These are phyloP conservation scores for Homalodisca vitripennis DNA, from an alignment of 1,140 invertebrate species.

Conservation along the genomic window DNA sequence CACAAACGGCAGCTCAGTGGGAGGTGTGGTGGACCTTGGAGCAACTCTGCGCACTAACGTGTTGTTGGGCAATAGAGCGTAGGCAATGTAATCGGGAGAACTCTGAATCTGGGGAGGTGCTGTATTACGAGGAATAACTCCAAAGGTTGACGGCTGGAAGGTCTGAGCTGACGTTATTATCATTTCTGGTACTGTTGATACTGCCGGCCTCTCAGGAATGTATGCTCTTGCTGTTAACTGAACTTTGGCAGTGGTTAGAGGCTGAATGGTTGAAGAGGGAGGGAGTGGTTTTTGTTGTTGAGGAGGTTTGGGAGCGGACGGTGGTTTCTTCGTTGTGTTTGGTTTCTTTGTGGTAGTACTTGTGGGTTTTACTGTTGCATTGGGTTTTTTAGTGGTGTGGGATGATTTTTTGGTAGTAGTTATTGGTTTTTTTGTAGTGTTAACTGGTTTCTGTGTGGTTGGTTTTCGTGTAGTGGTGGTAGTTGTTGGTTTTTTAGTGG, in stretches of 20 bases:
- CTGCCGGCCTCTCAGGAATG: not conserved
- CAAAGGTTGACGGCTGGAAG: slow-evolving; percentile 24
- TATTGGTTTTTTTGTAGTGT: slow-evolving; percentile 28
- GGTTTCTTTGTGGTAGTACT: slow-evolving; percentile 4
- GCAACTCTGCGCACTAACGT: slow-evolving; percentile 35
- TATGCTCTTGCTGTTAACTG: not conserved
- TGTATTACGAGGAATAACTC: not conserved
- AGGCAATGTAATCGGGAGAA: slow-evolving; percentile 35
- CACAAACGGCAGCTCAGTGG: slow-evolving; percentile 38
- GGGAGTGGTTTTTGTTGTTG: slow-evolving; percentile 4
- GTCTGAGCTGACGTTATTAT: not conserved
- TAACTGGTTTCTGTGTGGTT: slow-evolving; percentile 27
- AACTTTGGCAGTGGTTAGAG: not conserved
- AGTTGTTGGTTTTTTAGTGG: slow-evolving; percentile 22
- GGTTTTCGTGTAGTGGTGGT: slow-evolving; percentile 25
- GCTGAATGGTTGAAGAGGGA: not conserved
- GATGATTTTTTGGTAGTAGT: slow-evolving; percentile 26
- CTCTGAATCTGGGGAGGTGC: not conserved
- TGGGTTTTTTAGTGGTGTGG: slow-evolving; percentile 27
- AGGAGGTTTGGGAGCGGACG: slow-evolving; percentile 7
- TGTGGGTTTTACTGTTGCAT: slow-evolving; percentile 19
- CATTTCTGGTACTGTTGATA: slow-evolving; percentile 9
- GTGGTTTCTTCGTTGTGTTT: not conserved
- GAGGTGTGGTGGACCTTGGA: slow-evolving; percentile 31
- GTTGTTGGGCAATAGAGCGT: slow-evolving; percentile 39